Evolutionary conservation across 2,113 vertebrate genomes (phyloP), one percentile per base, ranked within the genome.

Genomic region (Trogon surrucura): DNA sequence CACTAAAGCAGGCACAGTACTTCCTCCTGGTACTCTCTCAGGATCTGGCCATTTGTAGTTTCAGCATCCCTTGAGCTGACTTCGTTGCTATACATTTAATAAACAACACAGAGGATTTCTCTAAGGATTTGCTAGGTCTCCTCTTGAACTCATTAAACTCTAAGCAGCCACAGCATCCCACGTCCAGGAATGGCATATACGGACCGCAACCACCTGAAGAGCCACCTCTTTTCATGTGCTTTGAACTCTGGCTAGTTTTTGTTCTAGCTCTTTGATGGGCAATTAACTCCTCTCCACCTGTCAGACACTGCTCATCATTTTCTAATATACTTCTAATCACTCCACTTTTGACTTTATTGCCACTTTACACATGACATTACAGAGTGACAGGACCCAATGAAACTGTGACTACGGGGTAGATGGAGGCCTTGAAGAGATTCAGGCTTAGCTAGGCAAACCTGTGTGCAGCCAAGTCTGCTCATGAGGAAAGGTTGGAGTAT

Each of bases 211-310:
- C 36, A 45, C 10, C 47, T 48, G 38, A 85, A 93, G 30, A 88
- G 36, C 4, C 66, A 88, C 64, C 25, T 71, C 29, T 58, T 50
- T 32, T 34, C 74, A 34, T 1, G 1, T 10, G 11, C 47, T 74
- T 56, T 91, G 92, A 95, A 73, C 80, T 51, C 56, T 57, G 85
- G 88, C 48, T 61, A 8, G 66, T 50, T 89, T 41, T 80, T 85
- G 36, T 88, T 91, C 80, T 47, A 13, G n/a, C 9, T 86, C 47
- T 86, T 60, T 84, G 80, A 88, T 54, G 9, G 48, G 38, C 32
- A 84, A 47, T 83, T 93, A 94, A 80, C 94, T 95, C 41, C 71
- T 80, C 34, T 92, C 92, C 91, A 90, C 82, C 60, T 78, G 82
- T 88, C 75, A 92, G 85, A 80, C 88, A 92, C 51, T 34, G 36